Conservation (phyloP, 2,797 vertebrate genomes). For the Spheniscus humboldti region DNA sequence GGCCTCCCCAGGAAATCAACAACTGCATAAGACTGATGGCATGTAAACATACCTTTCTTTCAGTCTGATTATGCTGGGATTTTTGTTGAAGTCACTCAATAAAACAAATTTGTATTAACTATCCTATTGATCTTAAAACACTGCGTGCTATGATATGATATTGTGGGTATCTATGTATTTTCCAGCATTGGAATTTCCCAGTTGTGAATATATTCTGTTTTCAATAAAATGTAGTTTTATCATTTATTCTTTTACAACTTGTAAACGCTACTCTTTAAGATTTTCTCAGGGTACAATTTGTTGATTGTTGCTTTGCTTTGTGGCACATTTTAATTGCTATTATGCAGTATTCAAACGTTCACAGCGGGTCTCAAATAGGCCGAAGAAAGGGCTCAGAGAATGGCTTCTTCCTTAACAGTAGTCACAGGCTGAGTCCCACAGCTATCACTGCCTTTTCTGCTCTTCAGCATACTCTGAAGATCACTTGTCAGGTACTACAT, state of each 20-base stretch:
- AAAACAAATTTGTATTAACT: background rate
- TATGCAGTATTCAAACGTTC: background rate
- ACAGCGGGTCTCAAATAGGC: background rate
- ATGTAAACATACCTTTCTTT: background rate
- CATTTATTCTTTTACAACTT: background rate
- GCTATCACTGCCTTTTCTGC: background rate
- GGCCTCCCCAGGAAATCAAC: background rate
- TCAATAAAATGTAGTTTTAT: background rate
- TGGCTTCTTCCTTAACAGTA: background rate
- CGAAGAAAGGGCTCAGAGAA: background rate
- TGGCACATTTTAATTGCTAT: background rate
- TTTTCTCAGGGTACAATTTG: background rate
- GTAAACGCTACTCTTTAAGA: background rate
- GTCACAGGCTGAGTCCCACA: background rate
- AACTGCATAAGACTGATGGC: background rate
- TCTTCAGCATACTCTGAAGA: background rate
- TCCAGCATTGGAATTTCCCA: background rate
- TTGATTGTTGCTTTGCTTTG: background rate
- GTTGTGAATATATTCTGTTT: background rate
- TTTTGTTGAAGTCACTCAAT: background rate
- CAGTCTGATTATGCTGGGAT: background rate
- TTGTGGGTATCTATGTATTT: background rate
- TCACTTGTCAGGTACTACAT: background rate
- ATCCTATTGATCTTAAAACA: background rate
- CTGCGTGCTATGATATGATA: background rate